Conservation (phyloP, 2,888 invertebrate genomes). For the Drosophila siamana region DNA sequence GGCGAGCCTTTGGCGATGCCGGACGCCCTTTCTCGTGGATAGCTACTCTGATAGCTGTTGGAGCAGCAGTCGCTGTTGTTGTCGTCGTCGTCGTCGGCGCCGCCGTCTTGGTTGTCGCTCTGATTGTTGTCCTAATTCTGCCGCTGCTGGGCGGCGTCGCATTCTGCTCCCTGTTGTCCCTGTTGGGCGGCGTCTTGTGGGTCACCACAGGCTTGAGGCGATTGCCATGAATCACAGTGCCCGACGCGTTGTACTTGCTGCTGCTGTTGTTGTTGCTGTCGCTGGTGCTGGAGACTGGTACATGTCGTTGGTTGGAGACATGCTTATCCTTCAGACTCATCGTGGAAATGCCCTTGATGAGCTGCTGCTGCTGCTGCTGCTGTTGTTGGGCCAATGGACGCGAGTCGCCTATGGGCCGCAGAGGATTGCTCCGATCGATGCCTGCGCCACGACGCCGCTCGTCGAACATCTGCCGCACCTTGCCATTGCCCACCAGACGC, state of each 20-base stretch:
- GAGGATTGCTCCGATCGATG: slow-evolving; percentile 92
- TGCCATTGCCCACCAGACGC: slow-evolving; percentile 81
- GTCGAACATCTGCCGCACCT: slow-evolving; percentile 94
- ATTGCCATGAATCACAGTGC: slow-evolving; percentile 49
- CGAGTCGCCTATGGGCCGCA: slow-evolving; percentile 89
- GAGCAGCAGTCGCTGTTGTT: not conserved
- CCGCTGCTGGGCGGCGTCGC: slow-evolving; percentile 34
- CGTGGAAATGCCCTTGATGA: slow-evolving; percentile 68
- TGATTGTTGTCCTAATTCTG: slow-evolving; percentile 1
- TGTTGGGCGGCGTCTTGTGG: slow-evolving; percentile 76
- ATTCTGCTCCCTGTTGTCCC: slow-evolving; percentile 20
- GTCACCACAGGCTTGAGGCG: slow-evolving; percentile 84
- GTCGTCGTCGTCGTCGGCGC: slow-evolving; percentile 6
- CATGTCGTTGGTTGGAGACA: slow-evolving; percentile 20
- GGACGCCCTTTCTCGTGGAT: slow-evolving; percentile 4
- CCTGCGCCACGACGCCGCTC: slow-evolving; percentile 91
- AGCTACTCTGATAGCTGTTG: not conserved
- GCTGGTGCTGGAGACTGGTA: slow-evolving; percentile 47
- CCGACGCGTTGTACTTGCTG: slow-evolving; percentile 42
- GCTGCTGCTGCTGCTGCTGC: slow-evolving; percentile 51
- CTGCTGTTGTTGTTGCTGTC: slow-evolving; percentile 62
- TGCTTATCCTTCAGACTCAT: slow-evolving; percentile 66
- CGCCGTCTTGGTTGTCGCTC: slow-evolving; percentile 1
- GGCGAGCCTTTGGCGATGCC: slow-evolving; percentile 36
- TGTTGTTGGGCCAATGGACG: slow-evolving; percentile 44